phyloP scores from a whole-genome alignment of 2,113 vertebrate genomes.

The Pomatostomus ruficeps region DNA sequence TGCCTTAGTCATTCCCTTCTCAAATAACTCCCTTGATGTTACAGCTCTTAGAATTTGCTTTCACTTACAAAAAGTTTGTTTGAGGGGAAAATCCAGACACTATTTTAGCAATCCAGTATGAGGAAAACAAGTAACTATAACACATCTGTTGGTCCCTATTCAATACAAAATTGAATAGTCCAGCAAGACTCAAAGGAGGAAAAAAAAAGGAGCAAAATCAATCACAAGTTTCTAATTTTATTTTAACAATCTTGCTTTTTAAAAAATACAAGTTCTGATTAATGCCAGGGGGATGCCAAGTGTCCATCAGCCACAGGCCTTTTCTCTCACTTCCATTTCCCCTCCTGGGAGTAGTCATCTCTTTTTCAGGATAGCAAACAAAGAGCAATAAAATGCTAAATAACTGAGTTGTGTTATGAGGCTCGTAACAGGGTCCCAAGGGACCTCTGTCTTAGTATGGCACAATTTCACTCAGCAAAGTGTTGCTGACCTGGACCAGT shows the following conservation, averaged over 20 bases:
- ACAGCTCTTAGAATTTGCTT: not conserved
- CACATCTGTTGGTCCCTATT: not conserved
- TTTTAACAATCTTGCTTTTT: conserved; percentile 74
- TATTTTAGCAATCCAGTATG: not conserved
- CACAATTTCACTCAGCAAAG: not conserved
- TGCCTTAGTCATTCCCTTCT: conserved; percentile 3
- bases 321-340: not conserved
- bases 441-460: not conserved
- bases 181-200: not conserved
- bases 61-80: not conserved
- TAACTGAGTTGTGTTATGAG: not conserved
- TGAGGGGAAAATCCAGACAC: not conserved
- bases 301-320: not conserved
- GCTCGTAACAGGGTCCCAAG: not conserved
- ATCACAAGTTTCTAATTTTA: conserved; percentile 70
- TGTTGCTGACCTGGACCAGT: not conserved
- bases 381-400: not conserved
- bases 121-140: not conserved
- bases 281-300: conserved; percentile 56
- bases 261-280: conserved; percentile 51
- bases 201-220: not conserved
- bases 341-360: not conserved
- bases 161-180: not conserved
- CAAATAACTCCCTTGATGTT: not conserved
- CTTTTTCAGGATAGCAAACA: not conserved